Conservation (phyloP, 2,888 invertebrate genomes). For the Tenthredo distinguenda region DNA sequence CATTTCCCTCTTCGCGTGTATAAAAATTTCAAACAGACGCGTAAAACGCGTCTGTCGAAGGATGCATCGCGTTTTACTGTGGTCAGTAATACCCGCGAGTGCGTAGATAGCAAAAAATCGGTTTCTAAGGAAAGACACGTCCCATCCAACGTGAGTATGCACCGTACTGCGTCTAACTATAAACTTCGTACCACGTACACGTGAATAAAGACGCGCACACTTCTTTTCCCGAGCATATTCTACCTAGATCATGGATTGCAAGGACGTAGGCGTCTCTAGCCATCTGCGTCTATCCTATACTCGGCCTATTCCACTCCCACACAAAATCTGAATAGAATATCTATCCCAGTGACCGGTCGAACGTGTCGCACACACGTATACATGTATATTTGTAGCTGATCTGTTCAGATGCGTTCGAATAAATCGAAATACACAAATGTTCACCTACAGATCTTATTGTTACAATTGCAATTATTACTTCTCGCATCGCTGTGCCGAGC, state of each 20-base stretch:
- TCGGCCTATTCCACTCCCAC: constrained; percentile 2
- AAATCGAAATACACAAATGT: neutral
- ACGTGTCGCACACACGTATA: neutral
- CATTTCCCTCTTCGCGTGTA: neutral
- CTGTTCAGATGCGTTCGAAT: neutral
- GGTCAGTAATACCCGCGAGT: neutral
- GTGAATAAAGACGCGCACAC: neutral
- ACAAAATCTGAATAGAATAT: neutral
- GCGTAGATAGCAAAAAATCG: neutral
- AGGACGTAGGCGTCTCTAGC: constrained; percentile 3
- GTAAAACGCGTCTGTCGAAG: neutral
- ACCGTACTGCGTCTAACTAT: neutral
- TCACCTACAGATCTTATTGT: too few species aligned
- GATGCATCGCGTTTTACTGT: constrained; percentile 5
- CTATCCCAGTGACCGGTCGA: neutral
- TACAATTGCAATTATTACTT: too few species aligned
- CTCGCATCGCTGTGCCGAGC: too few species aligned
- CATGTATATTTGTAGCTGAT: neutral
- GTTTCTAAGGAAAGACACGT: neutral
- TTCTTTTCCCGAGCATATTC: neutral
- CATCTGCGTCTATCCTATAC: neutral
- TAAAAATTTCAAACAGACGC: too few species aligned
- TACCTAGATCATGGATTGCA: neutral
- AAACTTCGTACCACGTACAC: neutral
- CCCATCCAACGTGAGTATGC: neutral